phyloP scores from a whole-genome alignment of 2,888 invertebrate species.

The Thera britannica region DNA sequence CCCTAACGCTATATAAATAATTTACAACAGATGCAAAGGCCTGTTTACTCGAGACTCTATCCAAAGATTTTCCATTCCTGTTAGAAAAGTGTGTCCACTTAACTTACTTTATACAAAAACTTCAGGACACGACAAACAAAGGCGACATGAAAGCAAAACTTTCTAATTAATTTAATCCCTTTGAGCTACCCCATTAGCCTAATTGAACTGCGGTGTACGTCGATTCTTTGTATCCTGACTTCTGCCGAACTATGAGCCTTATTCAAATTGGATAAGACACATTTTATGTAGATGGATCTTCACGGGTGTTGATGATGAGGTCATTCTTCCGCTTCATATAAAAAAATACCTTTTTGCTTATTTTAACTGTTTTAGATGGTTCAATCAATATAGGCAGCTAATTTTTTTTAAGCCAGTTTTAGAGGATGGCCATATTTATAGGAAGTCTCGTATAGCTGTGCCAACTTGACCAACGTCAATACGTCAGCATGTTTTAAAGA shows the following conservation, averaged over 20 bases:
- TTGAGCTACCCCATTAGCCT: conserved; percentile 82
- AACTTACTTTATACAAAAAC: conserved; percentile 59
- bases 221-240: conserved; percentile 72
- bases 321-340: neutral
- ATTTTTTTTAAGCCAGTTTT: no score
- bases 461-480: no score
- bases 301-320: conserved; percentile 65
- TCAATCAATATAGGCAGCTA: no score
- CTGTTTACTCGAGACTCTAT: no score
- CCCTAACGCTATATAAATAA: no score
- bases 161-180: conserved; percentile 85
- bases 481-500: no score
- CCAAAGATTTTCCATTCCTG: no score
- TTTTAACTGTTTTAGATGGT: neutral
- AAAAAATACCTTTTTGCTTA: neutral
- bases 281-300: conserved; percentile 35
- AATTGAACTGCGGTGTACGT: conserved; percentile 84
- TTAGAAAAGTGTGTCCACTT: neutral
- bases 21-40: no score
- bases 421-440: no score
- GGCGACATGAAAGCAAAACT: conserved; percentile 77
- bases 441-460: no score
- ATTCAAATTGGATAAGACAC: conserved; percentile 23
- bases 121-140: conserved; percentile 75
- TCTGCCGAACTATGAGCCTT: conserved; percentile 43